phyloP scores from a whole-genome alignment of 2,888 invertebrate species.

The Mamestra brassicae region DNA sequence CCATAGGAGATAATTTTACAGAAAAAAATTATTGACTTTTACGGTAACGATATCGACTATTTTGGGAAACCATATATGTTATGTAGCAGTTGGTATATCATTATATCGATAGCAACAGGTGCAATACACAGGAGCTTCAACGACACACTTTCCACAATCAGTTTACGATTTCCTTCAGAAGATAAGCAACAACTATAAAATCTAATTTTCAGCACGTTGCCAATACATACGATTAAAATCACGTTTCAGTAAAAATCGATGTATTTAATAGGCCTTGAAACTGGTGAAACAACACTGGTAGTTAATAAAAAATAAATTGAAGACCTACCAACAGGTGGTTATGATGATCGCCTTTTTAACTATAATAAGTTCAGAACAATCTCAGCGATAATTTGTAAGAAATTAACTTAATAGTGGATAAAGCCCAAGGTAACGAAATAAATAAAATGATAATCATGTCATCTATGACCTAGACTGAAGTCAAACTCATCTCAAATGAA shows the following conservation, averaged over 20 bases:
- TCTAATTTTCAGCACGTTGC: neutral
- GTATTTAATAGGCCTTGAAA: neutral
- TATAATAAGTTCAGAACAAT: neutral
- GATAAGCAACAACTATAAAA: slow-evolving; percentile 28
- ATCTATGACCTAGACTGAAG: too few relatives aligned
- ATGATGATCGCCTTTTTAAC: neutral
- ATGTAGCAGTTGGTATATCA: neutral
- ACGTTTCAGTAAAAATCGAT: neutral
- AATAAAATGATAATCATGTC: neutral
- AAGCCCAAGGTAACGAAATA: neutral
- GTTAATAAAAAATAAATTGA: neutral
- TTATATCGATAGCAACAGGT: slow-evolving; percentile 15
- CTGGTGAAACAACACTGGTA: neutral
- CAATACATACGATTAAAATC: neutral
- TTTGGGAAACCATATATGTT: slow-evolving; percentile 2
- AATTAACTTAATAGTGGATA: neutral
- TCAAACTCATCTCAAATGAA: too few relatives aligned
- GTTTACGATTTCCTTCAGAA: slow-evolving; percentile 34
- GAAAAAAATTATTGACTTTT: neutral
- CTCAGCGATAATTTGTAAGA: neutral
- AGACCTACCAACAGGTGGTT: too few relatives aligned
- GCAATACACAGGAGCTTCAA: slow-evolving; percentile 7
- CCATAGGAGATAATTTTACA: neutral
- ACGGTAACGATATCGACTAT: neutral
- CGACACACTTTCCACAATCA: slow-evolving; percentile 18